phyloP scores from a whole-genome alignment of 2,797 vertebrate genomes.

The Takifugu rubripes region DNA sequence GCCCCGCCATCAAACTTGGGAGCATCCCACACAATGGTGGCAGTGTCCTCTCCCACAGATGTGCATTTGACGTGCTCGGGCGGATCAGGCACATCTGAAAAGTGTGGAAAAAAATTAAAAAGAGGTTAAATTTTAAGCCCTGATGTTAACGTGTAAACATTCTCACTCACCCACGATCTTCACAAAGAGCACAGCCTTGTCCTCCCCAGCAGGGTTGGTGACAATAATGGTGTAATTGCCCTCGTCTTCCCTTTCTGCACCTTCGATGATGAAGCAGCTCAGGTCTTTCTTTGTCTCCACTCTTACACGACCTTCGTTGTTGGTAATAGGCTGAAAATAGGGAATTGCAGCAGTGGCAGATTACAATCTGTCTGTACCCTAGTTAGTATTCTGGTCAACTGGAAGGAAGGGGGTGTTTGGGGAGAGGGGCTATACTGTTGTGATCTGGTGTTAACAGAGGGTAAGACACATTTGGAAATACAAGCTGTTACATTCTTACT shows the following conservation, averaged over 20 bases:
- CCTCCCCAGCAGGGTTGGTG: conserved; percentile 84
- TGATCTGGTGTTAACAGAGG: too few relatives aligned
- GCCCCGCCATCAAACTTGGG: conserved; percentile 86
- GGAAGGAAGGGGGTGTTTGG: too few relatives aligned
- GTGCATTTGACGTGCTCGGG: conserved; percentile 81
- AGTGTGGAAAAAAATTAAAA: background rate
- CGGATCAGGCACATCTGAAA: conserved; percentile 85
- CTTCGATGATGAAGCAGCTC: conserved; percentile 88
- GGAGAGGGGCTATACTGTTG: too few relatives aligned
- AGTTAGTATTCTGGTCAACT: too few relatives aligned
- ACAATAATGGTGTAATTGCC: conserved; percentile 84
- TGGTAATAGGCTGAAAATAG: conserved; percentile 64
- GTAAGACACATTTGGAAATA: too few relatives aligned
- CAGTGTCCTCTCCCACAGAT: conserved; percentile 84
- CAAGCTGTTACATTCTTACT: conserved; percentile 50
- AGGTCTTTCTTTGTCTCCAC: conserved; percentile 77
- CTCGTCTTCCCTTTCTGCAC: conserved; percentile 83
- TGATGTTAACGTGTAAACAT: background rate
- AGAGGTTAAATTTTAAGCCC: background rate
- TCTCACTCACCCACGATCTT: conserved; percentile 84
- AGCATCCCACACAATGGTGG: conserved; percentile 80
- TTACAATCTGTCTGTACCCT: too few relatives aligned
- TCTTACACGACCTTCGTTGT: conserved; percentile 70
- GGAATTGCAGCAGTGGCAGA: background rate
- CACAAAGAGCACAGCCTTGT: conserved; percentile 80